phyloP scores from a whole-genome alignment of 2,797 vertebrate species.

The Hippopotamyrus pictus region DNA sequence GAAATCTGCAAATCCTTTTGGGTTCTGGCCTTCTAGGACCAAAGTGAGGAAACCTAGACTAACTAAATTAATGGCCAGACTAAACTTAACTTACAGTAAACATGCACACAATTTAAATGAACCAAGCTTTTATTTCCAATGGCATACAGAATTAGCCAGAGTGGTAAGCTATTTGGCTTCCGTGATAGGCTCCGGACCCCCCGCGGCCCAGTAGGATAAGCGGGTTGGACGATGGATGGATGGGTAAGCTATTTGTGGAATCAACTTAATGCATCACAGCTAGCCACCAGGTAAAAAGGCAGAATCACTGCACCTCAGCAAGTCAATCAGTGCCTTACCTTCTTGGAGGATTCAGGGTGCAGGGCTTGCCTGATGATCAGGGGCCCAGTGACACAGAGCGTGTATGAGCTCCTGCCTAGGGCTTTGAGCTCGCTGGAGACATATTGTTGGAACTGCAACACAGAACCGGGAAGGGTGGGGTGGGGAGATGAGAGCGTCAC shows the following conservation, averaged over 20 bases:
- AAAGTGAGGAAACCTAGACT: background rate
- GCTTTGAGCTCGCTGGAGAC: slow-evolving; percentile 80
- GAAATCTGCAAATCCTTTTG: background rate
- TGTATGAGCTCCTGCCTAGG: slow-evolving; percentile 76
- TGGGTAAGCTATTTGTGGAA: background rate
- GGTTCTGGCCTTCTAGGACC: background rate
- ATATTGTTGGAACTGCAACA: slow-evolving; percentile 76
- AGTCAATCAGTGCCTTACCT: slow-evolving; percentile 59
- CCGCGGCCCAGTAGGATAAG: too few species aligned
- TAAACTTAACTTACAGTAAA: background rate
- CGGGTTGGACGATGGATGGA: too few species aligned
- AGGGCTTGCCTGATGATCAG: slow-evolving; percentile 83
- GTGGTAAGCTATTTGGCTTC: background rate
- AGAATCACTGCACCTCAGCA: background rate
- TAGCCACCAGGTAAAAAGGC: background rate
- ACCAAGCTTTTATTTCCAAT: background rate
- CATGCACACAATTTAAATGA: background rate
- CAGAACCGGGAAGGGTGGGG: background rate
- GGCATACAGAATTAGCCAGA: background rate
- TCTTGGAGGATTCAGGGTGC: slow-evolving; percentile 90
- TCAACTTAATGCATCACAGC: background rate
- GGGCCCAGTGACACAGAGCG: slow-evolving; percentile 82
- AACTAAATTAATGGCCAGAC: background rate
- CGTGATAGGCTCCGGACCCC: too few species aligned
- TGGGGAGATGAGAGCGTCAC: background rate